Evolutionary conservation across 2,888 invertebrate genomes (phyloP), one percentile per base, ranked within the genome.

Genomic region (Lasioglossum leucozonium): DNA sequence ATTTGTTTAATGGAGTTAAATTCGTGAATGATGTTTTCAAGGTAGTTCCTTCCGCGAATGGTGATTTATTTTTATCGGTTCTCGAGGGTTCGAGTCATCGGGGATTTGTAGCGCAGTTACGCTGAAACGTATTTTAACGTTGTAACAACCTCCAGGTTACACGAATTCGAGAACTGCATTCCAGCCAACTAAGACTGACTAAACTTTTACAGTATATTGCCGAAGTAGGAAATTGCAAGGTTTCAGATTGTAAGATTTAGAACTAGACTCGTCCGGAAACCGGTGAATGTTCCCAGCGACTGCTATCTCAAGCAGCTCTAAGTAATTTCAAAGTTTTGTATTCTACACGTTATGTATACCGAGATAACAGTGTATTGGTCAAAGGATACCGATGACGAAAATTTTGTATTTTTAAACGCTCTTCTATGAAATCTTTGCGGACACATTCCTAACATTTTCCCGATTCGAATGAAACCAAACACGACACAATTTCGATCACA

Each of bases 191-290:
- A 30, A 30, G 62, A 30, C 62, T 34, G 62, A 34, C 30, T 62
- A 62, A 62, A 62, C 30, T 62, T 62, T 62, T 62, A 62, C 62
- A 34, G 30, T 62, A 62, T 62, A 62, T 62, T 30, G 62, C 62
- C 18, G 8, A 62, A 62, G 30, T 62, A 62, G 72, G 65, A 77
- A 72, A 81, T 77, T 65, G 72, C 65, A 65, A 62, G 30, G 30
- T 62, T 62, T 62, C 62, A 62, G 62, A 34, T 62, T 30, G 26
- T 30, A 62, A 62, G 62, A 62, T 62, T 62, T 62, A 62, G 62
- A 62, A 62, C 62, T 62, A 30, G 16, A 62, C 62, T 30, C 30
- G 34, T 30, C 62, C 62, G 30, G 5, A 34, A 62, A 62, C 62
- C 62, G 16, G 62, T 18, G 62, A 62, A 30, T 8, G 30, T 30